These are phyloP conservation scores for Trachops cirrhosus DNA, from an alignment of 2,797 vertebrate genomes.

Conservation along the genomic window DNA sequence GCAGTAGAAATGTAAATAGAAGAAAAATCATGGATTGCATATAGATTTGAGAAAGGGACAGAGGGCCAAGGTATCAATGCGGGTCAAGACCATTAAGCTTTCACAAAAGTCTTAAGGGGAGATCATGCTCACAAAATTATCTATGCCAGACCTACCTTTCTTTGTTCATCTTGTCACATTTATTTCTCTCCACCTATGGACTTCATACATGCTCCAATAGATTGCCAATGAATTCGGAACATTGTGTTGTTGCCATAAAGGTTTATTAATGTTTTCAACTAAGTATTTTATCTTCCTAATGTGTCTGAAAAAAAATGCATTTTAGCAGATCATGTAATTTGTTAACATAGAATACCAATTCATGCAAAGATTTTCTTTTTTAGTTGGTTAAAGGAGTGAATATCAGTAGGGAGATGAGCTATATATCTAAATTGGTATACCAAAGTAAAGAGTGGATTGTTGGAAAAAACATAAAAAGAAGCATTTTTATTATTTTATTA, in stretches of 20 bases:
- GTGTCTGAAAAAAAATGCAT: conserved; percentile 63
- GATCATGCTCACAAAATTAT: conserved; percentile 52
- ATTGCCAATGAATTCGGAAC: conserved; percentile 34
- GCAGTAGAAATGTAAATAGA: conserved; percentile 29
- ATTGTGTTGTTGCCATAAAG: conserved; percentile 59
- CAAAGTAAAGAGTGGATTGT: conserved; percentile 45
- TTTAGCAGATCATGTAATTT: conserved; percentile 68
- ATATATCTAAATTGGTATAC: conserved; percentile 10
- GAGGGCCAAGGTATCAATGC: conserved; percentile 15
- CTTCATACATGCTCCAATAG: neutral
- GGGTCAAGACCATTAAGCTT: conserved; percentile 60
- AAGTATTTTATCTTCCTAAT: conserved; percentile 69
- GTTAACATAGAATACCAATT: conserved; percentile 66
- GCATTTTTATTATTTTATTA: conserved; percentile 47
- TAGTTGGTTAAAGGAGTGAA: conserved; percentile 45
- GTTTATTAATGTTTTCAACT: conserved; percentile 70
- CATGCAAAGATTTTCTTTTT: conserved; percentile 22
- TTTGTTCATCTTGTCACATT: conserved; percentile 50
- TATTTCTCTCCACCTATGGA: conserved; percentile 50
- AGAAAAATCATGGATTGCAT: conserved; percentile 48
- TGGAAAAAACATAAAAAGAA: conserved; percentile 55
- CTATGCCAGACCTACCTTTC: conserved; percentile 19
- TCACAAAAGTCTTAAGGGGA: conserved; percentile 58
- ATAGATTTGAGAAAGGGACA: conserved; percentile 32
- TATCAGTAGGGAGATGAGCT: neutral